Percentiles rank a stretch among this genome's conserved stretches.
Evolutionary conservation across 2,797 vertebrate species (phyloP).

Genomic region (Columba guinea): DNA sequence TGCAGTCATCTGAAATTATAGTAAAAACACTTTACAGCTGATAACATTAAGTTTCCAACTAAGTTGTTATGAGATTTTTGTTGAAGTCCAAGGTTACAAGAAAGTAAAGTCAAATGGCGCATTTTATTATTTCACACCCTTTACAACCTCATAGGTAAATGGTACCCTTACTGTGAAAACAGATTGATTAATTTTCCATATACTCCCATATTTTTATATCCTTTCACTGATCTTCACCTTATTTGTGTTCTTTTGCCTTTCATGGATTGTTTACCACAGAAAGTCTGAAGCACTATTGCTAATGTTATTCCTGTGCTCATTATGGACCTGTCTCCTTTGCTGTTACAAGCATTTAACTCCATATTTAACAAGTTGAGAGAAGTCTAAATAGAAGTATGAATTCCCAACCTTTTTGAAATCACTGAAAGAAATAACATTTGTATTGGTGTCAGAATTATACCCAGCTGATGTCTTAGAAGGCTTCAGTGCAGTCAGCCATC

Average conservation of each 20-base stretch:
- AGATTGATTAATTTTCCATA: conserved; percentile 10
- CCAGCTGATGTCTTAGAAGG: neutral
- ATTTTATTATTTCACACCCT: conserved; percentile 56
- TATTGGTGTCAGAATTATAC: neutral
- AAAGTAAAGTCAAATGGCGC: conserved; percentile 69
- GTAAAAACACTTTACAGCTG: neutral
- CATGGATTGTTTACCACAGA: neutral
- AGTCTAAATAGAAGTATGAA: neutral
- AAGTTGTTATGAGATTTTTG: neutral
- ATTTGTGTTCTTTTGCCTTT: conserved; percentile 26
- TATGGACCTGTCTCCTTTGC: neutral
- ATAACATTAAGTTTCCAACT: neutral
- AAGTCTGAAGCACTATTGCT: neutral
- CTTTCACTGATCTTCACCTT: neutral
- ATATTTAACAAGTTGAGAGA: neutral
- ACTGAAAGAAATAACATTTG: neutral
- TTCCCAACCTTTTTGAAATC: neutral
- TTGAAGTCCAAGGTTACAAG: conserved; percentile 56
- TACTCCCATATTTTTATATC: neutral
- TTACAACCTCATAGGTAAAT: neutral
- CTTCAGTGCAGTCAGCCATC: neutral
- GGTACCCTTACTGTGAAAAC: neutral
- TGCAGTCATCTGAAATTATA: neutral
- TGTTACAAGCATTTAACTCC: neutral
- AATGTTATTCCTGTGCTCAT: neutral